Evolutionary conservation across 2,797 vertebrate species (phyloP).

Genomic region (Podarcis lilfordi): DNA sequence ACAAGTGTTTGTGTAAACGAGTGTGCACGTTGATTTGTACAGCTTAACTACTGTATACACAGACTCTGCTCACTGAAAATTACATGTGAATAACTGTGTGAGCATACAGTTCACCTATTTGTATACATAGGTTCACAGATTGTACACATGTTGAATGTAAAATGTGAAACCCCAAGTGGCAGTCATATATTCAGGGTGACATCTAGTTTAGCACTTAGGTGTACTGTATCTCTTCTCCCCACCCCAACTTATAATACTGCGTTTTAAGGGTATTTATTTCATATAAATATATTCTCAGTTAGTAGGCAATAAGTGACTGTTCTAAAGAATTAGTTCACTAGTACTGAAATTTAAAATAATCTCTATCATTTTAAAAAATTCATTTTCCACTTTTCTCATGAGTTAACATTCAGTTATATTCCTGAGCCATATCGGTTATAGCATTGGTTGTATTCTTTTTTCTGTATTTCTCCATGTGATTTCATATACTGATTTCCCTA

Average conservation of each 20-base stretch:
- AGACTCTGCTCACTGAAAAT: no score
- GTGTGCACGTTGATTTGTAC: no score
- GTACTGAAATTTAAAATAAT: background rate
- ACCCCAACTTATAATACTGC: no score
- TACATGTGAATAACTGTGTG: no score
- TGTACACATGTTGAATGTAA: no score
- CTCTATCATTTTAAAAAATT: background rate
- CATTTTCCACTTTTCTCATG: background rate
- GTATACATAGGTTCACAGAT: no score
- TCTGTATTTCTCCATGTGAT: conserved; percentile 2
- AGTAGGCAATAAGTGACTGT: background rate
- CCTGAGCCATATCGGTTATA: background rate
- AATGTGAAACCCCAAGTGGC: no score
- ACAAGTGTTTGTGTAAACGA: no score
- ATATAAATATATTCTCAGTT: background rate
- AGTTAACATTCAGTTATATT: background rate
- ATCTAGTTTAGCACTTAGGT: background rate
- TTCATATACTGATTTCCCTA: conserved; percentile 44
- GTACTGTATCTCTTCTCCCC: background rate
- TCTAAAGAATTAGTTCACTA: background rate
- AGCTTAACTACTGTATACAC: no score
- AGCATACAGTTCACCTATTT: no score
- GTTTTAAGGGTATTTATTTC: background rate
- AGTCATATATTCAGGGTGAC: background rate
- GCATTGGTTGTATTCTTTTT: background rate